A percentile compares a stretch with the other conserved stretches of the same genome.
These are phyloP conservation scores for Chelonia mydas DNA, from an alignment of 2,797 vertebrate species.

Conservation along the genomic window DNA sequence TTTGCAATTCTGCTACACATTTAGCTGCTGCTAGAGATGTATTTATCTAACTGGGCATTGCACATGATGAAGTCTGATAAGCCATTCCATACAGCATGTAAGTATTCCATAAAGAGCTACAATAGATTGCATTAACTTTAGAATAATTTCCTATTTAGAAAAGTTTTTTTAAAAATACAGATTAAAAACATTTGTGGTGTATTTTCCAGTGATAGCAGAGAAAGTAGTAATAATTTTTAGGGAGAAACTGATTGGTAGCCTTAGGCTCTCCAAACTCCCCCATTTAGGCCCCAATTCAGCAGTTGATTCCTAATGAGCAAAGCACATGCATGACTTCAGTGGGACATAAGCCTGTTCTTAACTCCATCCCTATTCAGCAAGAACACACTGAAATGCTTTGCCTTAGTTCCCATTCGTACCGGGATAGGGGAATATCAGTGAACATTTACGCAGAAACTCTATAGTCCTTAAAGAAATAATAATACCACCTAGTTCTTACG, in stretches of 20 bases:
- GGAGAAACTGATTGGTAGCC: not conserved
- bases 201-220: not conserved
- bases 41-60: conserved; percentile 34
- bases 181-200: not conserved
- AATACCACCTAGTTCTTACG: not conserved
- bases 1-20: conserved; percentile 45
- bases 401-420: not conserved
- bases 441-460: not conserved
- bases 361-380: not conserved
- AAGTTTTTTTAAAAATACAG: not conserved
- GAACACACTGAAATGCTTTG: not conserved
- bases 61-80: not conserved
- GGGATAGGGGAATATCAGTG: not conserved
- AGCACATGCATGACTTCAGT: not conserved
- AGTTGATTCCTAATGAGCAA: not conserved
- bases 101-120: not conserved
- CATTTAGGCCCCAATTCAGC: not conserved
- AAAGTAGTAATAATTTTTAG: not conserved
- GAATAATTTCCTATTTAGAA: conserved; percentile 3
- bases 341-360: not conserved
- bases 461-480: not conserved
- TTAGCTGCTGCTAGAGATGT: conserved; percentile 20
- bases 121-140: conserved; percentile 7
- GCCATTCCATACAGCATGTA: not conserved
- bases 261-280: not conserved